These are phyloP conservation scores for Disparrhopalites patrizii DNA, from an alignment of 2,888 invertebrate species.

Conservation along the genomic window DNA sequence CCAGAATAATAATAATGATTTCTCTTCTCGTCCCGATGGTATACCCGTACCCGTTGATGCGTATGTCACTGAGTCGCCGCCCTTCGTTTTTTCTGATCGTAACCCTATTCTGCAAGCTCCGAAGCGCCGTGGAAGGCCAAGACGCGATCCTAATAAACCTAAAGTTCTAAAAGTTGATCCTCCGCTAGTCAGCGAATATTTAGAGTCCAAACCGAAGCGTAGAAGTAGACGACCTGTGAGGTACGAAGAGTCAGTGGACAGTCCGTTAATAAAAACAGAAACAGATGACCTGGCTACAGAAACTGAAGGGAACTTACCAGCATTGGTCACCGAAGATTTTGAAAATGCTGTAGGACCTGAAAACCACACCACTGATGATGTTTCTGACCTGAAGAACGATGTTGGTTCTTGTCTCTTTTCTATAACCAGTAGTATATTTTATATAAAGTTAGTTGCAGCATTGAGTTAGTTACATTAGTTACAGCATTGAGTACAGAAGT, in stretches of 20 bases:
- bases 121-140: constrained; percentile 39
- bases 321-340: too few species aligned
- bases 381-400: too few species aligned
- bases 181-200: neutral
- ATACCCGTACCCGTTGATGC: neutral
- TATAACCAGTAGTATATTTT: too few species aligned
- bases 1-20: too few species aligned
- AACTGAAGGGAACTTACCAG: too few species aligned
- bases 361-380: too few species aligned
- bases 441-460: too few species aligned
- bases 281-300: neutral
- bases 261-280: constrained; percentile 14
- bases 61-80: neutral
- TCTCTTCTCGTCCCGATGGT: neutral
- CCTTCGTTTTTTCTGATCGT: constrained; percentile 15
- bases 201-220: constrained; percentile 30
- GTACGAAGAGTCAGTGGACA: too few species aligned
- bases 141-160: constrained; percentile 29
- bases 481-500: too few species aligned
- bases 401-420: too few species aligned
- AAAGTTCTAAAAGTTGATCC: neutral
- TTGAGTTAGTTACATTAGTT: too few species aligned
- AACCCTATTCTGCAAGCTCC: constrained; percentile 29
- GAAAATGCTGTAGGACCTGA: too few species aligned
- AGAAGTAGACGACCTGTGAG: constrained; percentile 30